phyloP scores from a whole-genome alignment of 2,888 invertebrate species.

The Caenorhabditis imperialis region DNA sequence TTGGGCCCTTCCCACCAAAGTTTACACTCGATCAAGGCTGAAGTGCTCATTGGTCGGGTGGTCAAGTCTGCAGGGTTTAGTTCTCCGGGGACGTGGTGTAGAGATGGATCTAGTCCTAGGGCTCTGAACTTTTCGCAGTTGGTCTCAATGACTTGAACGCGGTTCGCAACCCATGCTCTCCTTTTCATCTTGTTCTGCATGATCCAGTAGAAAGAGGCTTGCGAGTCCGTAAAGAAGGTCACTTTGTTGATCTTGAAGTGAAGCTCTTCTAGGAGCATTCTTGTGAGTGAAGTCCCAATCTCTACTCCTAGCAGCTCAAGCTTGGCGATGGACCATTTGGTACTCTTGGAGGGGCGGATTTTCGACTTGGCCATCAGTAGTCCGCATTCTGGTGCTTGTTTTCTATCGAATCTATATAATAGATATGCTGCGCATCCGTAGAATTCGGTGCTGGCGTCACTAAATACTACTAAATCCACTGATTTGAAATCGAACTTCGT shows the following conservation, averaged over 20 bases:
- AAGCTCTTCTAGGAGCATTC: not conserved
- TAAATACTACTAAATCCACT: not conserved
- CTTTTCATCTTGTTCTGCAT: not conserved
- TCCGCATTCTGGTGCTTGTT: not conserved
- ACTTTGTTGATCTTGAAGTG: not conserved
- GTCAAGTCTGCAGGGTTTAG: conserved; percentile 74
- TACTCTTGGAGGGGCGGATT: not conserved
- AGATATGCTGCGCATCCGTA: not conserved
- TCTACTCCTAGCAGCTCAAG: conserved; percentile 7
- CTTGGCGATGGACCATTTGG: conserved; percentile 12
- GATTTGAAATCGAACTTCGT: not conserved
- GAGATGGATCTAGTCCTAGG: not conserved
- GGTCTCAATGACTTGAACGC: not conserved
- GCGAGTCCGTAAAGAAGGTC: not conserved
- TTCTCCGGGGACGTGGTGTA: conserved; percentile 1
- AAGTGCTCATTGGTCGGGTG: not conserved
- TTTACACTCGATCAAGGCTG: not conserved
- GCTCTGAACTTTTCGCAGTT: not conserved
- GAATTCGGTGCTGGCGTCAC: conserved; percentile 4
- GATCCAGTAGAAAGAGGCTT: not conserved
- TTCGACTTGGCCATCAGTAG: not conserved
- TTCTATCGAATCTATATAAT: not conserved
- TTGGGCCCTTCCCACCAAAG: not conserved
- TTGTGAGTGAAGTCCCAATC: not conserved
- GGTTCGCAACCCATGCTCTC: not conserved